phyloP scores from a whole-genome alignment of 2,888 invertebrate species.

The Campopleginae sp. region DNA sequence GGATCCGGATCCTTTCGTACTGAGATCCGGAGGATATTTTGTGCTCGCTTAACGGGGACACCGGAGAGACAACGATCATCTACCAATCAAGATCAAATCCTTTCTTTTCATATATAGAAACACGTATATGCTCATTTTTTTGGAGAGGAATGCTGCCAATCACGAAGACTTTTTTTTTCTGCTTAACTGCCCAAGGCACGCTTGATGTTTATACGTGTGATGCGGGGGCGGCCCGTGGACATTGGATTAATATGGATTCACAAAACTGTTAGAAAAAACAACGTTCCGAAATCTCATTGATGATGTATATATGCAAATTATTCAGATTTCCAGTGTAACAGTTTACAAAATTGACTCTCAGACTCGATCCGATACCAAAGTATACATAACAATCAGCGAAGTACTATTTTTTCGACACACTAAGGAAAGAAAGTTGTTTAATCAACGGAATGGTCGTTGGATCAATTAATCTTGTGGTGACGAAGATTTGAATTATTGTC shows the following conservation, averaged over 20 bases:
- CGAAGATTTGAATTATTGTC: no score
- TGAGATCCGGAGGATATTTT: conserved; percentile 35
- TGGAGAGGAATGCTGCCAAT: neutral
- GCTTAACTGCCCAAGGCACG: conserved; percentile 1
- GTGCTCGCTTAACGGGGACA: conserved; percentile 48
- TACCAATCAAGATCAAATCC: conserved; percentile 46
- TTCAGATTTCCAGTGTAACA: neutral
- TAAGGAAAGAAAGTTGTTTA: no score
- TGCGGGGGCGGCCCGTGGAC: neutral
- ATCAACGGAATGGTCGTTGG: no score
- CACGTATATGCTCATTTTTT: conserved; percentile 9
- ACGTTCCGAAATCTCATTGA: neutral
- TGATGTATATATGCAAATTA: neutral
- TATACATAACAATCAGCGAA: neutral
- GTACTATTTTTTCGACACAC: no score
- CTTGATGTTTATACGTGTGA: conserved; percentile 7
- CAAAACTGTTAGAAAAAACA: neutral
- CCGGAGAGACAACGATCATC: conserved; percentile 22
- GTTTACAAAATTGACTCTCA: neutral
- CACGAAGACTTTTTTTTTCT: conserved; percentile 11
- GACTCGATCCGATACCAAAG: neutral
- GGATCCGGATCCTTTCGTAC: conserved; percentile 60
- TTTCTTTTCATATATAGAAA: conserved; percentile 35
- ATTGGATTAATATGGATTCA: neutral
- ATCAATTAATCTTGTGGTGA: no score